Conservation (phyloP, 2,113 vertebrate species). For the Rattus norvegicus region DNA sequence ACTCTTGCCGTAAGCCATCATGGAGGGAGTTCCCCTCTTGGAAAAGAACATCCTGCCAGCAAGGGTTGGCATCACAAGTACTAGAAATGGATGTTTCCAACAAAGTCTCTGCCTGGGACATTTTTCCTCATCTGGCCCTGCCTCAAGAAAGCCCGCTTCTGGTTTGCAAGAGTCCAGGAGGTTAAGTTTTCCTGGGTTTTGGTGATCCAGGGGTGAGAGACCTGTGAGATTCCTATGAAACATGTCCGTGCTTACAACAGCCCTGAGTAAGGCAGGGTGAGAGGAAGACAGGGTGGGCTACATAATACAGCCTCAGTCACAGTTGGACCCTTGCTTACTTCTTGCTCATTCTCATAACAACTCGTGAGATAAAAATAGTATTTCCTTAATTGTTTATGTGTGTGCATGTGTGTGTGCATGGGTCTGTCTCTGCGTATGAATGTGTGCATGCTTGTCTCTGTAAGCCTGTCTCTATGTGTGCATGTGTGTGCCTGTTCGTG, state of each 20-base stretch:
- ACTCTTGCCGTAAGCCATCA: conserved; percentile 78
- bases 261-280: background rate
- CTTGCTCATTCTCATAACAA: conserved; percentile 15
- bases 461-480: background rate
- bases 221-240: background rate
- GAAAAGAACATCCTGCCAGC: conserved; percentile 74
- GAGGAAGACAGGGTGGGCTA: too few species aligned
- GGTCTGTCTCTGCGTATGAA: background rate
- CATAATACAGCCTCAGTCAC: background rate
- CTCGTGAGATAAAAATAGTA: background rate
- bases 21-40: conserved; percentile 81
- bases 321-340: background rate
- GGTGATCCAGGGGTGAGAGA: background rate
- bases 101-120: background rate
- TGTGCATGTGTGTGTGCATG: background rate
- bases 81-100: conserved; percentile 67
- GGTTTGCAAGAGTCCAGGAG: background rate
- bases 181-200: background rate
- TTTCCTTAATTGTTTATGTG: background rate
- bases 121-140: background rate
- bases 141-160: background rate
- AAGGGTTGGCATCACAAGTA: conserved; percentile 16
- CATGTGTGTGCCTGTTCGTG: background rate
- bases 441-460: background rate
- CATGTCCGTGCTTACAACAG: background rate